A percentile compares a stretch with the other conserved stretches of the same genome.
phyloP scores from a whole-genome alignment of 2,888 invertebrate genomes.

The Azorinus chamasolen region DNA sequence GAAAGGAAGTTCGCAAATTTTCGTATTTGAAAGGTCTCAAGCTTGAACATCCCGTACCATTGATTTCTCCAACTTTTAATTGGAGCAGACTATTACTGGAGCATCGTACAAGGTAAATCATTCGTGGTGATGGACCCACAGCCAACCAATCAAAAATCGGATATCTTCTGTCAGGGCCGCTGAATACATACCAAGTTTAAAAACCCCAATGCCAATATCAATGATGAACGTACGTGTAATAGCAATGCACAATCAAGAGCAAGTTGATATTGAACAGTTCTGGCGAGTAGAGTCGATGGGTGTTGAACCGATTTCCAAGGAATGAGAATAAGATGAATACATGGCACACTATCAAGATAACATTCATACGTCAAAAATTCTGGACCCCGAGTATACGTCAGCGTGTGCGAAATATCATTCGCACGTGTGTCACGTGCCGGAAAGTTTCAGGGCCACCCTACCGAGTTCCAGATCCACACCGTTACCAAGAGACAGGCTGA shows the following conservation, averaged over 20 bases:
- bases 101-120: constrained; percentile 18
- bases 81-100: constrained; percentile 40
- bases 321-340: neutral
- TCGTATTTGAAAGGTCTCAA: constrained; percentile 16
- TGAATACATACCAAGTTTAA: neutral
- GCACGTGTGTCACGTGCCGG: constrained; percentile 43
- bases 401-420: neutral
- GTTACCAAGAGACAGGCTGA: constrained; percentile 27
- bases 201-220: neutral
- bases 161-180: constrained; percentile 29
- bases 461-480: constrained; percentile 34
- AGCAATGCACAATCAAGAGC: constrained; percentile 2
- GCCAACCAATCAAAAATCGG: constrained; percentile 39
- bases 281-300: constrained; percentile 16
- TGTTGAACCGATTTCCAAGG: neutral
- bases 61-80: constrained; percentile 9
- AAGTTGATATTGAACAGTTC: constrained; percentile 5
- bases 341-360: neutral
- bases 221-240: constrained; percentile 22
- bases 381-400: constrained; percentile 30
- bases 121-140: constrained; percentile 32
- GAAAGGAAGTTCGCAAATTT: neutral
- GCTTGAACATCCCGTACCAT: constrained; percentile 17
- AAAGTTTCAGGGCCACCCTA: constrained; percentile 38
- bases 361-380: constrained; percentile 12